Conservation (phyloP, 2,113 vertebrate species). For the Myrmophylax atrothorax region DNA sequence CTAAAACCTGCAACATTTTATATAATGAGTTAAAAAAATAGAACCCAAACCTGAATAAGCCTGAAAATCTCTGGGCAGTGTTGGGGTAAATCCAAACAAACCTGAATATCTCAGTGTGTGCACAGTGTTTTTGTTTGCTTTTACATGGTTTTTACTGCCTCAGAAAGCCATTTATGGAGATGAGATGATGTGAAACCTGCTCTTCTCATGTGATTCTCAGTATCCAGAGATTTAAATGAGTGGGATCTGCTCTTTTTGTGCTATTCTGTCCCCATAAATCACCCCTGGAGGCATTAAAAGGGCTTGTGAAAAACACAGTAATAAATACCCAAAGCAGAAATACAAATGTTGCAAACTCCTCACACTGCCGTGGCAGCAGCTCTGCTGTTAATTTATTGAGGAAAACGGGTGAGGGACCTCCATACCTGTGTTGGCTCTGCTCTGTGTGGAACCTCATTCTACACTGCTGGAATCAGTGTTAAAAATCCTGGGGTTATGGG, state of each 20-base stretch:
- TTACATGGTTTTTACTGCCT: constrained; percentile 17
- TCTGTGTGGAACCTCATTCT: background rate
- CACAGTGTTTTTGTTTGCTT: constrained; percentile 21
- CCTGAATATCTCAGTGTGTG: background rate
- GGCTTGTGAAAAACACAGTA: constrained; percentile 17
- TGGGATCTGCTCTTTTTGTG: background rate
- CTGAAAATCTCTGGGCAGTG: background rate
- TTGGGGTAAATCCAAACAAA: background rate
- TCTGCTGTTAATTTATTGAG: constrained; percentile 30
- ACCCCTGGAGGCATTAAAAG: constrained; percentile 46
- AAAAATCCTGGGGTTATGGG: background rate
- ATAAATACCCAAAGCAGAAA: constrained; percentile 47
- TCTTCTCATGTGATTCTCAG: constrained; percentile 27
- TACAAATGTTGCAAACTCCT: background rate
- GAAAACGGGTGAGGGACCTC: constrained; percentile 7
- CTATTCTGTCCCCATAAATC: constrained; percentile 52
- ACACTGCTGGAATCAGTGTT: background rate
- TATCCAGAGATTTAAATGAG: constrained; percentile 20
- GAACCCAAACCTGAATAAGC: background rate
- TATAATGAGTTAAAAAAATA: background rate
- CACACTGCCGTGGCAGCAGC: constrained; percentile 7
- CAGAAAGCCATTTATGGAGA: constrained; percentile 5
- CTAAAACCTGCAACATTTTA: background rate
- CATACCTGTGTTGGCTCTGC: background rate
- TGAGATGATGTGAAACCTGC: constrained; percentile 12